These are phyloP conservation scores for Macrosoma leucophasiata DNA, from an alignment of 2,888 invertebrate species.

Conservation along the genomic window DNA sequence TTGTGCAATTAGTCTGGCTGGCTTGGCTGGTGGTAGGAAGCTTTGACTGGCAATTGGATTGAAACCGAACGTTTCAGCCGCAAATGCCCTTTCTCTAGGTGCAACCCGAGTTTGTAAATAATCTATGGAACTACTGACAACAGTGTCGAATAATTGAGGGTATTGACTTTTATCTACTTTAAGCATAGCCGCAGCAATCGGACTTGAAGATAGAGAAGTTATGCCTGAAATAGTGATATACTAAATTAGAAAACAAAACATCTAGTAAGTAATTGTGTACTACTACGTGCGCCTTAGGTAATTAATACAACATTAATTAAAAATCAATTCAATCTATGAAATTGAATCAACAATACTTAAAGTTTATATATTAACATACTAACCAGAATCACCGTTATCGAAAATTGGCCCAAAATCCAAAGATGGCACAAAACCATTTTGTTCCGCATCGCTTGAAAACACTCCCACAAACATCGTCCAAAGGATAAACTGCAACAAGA, in stretches of 20 bases:
- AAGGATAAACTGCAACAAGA: constrained; percentile 58
- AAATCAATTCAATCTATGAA: too few species aligned
- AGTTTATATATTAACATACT: too few species aligned
- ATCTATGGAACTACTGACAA: constrained; percentile 70
- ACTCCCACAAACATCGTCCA: constrained; percentile 60
- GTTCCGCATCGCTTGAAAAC: constrained; percentile 43
- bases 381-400: constrained; percentile 55
- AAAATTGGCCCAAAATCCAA: constrained; percentile 75
- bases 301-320: too few species aligned
- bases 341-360: too few species aligned
- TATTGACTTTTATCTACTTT: constrained; percentile 66
- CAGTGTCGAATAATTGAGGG: constrained; percentile 60
- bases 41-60: constrained; percentile 67
- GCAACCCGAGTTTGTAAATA: constrained; percentile 56
- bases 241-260: too few species aligned
- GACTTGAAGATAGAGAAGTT: constrained; percentile 61
- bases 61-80: constrained; percentile 64
- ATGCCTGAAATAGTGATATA: constrained; percentile 68
- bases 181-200: constrained; percentile 56
- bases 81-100: constrained; percentile 56
- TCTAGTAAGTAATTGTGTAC: too few species aligned
- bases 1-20: constrained; percentile 49
- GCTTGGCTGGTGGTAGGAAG: constrained; percentile 46
- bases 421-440: constrained; percentile 67
- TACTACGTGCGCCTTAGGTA: too few species aligned